Evolutionary conservation across 2,113 vertebrate genomes (phyloP).

Genomic region (Strix uralensis): DNA sequence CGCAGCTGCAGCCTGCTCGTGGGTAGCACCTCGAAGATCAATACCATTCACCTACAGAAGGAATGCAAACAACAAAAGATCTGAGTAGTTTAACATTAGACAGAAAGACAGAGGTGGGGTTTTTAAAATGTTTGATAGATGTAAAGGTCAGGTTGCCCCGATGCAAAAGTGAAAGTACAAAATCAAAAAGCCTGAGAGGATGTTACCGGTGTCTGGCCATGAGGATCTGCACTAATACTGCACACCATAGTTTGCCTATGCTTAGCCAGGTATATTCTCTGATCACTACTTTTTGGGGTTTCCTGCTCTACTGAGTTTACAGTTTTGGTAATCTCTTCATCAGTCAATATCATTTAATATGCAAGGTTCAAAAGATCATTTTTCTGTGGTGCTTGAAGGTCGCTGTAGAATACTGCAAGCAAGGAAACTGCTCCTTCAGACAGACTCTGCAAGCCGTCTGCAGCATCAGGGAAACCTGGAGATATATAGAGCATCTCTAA

Average conservation of each 20-base stretch:
- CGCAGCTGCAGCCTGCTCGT: conserved; percentile 92
- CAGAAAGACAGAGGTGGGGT: not conserved
- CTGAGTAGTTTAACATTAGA: not conserved
- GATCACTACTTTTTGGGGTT: not conserved
- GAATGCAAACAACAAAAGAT: not conserved
- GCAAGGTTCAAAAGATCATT: not conserved
- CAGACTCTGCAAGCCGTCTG: not conserved
- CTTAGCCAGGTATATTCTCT: not conserved
- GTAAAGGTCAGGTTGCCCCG: not conserved
- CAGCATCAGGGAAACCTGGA: not conserved
- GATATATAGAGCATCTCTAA: not conserved
- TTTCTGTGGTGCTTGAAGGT: not conserved
- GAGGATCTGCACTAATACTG: not conserved
- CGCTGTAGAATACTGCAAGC: not conserved
- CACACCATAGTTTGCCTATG: no score
- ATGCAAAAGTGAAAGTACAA: not conserved
- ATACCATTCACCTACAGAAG: conserved; percentile 89
- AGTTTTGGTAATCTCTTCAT: not conserved
- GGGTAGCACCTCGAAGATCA: conserved; percentile 91
- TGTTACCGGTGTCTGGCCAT: fast-evolving
- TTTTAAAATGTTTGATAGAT: not conserved
- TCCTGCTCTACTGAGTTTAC: not conserved
- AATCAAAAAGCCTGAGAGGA: not conserved
- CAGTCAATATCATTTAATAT: not conserved
- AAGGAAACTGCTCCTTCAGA: not conserved